Percentiles rank a stretch among this genome's conserved stretches.
These are phyloP conservation scores for Drosophila dives DNA, from an alignment of 2,888 invertebrate genomes.

Conservation along the genomic window DNA sequence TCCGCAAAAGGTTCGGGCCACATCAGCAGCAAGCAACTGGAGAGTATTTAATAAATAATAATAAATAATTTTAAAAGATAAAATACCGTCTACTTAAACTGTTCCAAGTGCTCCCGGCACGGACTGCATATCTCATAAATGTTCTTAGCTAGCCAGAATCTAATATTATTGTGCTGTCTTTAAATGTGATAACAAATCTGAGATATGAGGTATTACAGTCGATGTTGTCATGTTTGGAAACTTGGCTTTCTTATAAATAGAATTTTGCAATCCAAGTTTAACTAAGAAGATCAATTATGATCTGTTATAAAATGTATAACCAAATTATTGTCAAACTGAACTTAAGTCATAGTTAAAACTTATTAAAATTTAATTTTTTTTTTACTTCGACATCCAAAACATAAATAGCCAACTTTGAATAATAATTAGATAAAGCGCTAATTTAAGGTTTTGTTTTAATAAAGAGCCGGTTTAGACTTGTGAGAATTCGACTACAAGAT, in stretches of 20 bases:
- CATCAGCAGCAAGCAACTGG: slow-evolving; percentile 26
- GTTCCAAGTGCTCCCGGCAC: background rate
- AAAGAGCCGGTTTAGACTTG: background rate
- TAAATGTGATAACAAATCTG: background rate
- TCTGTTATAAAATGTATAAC: background rate
- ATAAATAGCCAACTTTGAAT: background rate
- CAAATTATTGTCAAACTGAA: background rate
- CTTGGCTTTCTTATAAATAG: background rate
- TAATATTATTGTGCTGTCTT: slow-evolving; percentile 29
- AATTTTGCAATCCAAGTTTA: background rate
- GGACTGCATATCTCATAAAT: slow-evolving; percentile 20
- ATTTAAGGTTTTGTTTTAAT: background rate
- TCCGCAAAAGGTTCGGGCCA: slow-evolving; percentile 22
- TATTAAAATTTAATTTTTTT: background rate
- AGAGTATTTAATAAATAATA: slow-evolving; percentile 36
- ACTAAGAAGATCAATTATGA: background rate
- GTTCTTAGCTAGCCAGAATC: slow-evolving; percentile 10
- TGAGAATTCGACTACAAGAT: background rate
- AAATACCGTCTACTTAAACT: slow-evolving; percentile 35
- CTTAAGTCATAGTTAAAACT: background rate
- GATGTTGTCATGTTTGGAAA: background rate
- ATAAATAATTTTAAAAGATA: slow-evolving; percentile 34
- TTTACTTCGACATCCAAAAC: background rate
- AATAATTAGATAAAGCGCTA: background rate
- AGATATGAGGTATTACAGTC: background rate